Percentiles rank a stretch among this genome's conserved stretches.
Evolutionary conservation across 2,797 vertebrate species (phyloP).

Genomic region (Rhabdophis nuchalis): DNA sequence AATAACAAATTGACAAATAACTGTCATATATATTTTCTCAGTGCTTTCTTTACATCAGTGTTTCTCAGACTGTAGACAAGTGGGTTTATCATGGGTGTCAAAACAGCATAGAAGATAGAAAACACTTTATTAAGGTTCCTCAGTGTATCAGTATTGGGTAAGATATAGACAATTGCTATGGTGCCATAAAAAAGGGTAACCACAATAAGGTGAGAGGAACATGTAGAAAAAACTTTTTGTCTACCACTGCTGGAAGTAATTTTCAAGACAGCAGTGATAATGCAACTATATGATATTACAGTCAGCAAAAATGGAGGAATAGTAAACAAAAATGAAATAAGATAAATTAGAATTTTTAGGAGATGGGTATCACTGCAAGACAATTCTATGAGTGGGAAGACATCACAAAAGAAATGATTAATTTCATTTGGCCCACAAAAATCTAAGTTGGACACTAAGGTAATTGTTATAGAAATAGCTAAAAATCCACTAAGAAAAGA

Average conservation of each 20-base stretch:
- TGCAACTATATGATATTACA: background rate
- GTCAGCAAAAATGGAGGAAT: conserved; percentile 1
- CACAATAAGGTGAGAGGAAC: background rate
- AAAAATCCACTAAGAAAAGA: conserved; percentile 10
- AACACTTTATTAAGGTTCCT: conserved; percentile 10
- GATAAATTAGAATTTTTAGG: background rate
- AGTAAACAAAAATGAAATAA: background rate
- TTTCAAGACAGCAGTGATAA: background rate
- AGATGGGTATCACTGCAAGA: conserved; percentile 15
- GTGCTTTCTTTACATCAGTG: conserved; percentile 6
- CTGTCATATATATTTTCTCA: background rate
- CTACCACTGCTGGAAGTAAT: background rate
- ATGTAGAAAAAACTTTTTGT: conserved; percentile 8
- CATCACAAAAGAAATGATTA: conserved; percentile 42
- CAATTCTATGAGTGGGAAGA: conserved; percentile 19
- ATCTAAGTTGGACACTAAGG: background rate
- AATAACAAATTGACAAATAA: background rate
- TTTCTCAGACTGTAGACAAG: conserved; percentile 10
- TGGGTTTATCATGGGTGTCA: conserved; percentile 14
- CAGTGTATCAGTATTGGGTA: background rate
- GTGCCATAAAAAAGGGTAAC: conserved; percentile 11
- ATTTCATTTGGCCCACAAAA: conserved; percentile 20
- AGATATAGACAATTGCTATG: conserved; percentile 4
- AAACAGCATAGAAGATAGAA: conserved; percentile 11
- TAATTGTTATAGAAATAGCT: background rate